Conservation (phyloP, 2,888 invertebrate genomes). For the Prosopocoilus inquinatus region DNA sequence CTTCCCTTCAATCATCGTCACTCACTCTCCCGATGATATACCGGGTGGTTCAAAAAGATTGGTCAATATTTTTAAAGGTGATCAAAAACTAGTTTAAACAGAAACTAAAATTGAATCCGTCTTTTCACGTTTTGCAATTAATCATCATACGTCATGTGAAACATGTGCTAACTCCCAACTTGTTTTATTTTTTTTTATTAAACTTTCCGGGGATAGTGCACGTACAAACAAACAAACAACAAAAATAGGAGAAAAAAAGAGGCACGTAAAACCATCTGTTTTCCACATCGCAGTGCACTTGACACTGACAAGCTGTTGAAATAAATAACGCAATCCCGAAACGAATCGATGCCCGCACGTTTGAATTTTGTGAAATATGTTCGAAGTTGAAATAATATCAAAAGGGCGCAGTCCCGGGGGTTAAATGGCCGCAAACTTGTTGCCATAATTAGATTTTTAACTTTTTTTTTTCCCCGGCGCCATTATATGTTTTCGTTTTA, state of each 20-base stretch:
- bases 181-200: neutral
- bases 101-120: too few relatives aligned
- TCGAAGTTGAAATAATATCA: conserved; percentile 27
- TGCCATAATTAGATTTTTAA: conserved; percentile 28
- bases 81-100: too few relatives aligned
- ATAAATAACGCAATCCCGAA: conserved; percentile 11
- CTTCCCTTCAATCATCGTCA: too few relatives aligned
- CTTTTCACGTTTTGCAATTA: neutral
- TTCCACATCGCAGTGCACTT: too few relatives aligned
- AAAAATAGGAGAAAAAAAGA: neutral
- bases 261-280: neutral
- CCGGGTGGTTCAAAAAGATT: too few relatives aligned
- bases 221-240: neutral
- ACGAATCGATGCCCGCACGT: conserved; percentile 14
- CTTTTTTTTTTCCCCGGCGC: conserved; percentile 16
- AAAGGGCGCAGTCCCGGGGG: conserved; percentile 24
- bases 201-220: neutral
- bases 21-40: too few relatives aligned
- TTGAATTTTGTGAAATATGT: conserved; percentile 25
- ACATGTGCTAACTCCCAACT: neutral
- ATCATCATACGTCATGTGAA: neutral
- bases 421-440: conserved; percentile 27
- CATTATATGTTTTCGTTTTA: conserved; percentile 28
- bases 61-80: too few relatives aligned
- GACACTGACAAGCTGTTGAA: neutral